These are phyloP conservation scores for Neomonachus schauinslandi DNA, from an alignment of 2,113 vertebrate genomes.

Conservation along the genomic window DNA sequence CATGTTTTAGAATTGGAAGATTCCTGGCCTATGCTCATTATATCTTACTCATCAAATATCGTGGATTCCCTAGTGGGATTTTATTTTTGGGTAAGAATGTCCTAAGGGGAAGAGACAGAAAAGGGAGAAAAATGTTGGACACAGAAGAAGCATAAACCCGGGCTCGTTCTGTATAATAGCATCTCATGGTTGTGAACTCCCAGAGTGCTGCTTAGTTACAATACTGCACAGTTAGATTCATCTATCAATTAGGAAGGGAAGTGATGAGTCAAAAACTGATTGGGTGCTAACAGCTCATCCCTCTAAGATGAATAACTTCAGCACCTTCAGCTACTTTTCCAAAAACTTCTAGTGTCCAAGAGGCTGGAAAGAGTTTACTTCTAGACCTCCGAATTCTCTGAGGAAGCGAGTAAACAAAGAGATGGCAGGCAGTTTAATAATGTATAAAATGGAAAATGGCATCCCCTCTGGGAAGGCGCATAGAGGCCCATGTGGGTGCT, in stretches of 20 bases:
- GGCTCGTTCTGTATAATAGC: neutral
- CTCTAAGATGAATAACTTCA: neutral
- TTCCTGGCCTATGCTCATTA: neutral
- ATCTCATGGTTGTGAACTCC: neutral
- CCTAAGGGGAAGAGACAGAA: neutral
- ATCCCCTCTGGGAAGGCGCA: fast-evolving
- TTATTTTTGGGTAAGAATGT: neutral
- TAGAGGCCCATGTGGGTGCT: fast-evolving
- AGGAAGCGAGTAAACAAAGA: neutral
- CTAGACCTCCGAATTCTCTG: neutral
- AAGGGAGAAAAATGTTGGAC: neutral
- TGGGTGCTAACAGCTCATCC: neutral
- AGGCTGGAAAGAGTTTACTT: neutral
- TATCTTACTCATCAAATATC: neutral
- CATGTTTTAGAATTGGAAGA: neutral
- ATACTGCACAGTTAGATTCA: neutral
- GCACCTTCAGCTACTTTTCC: neutral
- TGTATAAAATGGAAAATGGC: neutral
- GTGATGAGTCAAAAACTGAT: neutral
- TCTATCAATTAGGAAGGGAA: constrained; percentile 34
- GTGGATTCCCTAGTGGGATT: neutral
- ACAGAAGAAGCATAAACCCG: neutral
- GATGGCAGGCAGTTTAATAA: neutral
- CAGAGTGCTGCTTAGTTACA: neutral
- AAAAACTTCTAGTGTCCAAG: neutral